Evolutionary conservation across 2,888 invertebrate genomes (phyloP).

Genomic region (Eudemis profundana): DNA sequence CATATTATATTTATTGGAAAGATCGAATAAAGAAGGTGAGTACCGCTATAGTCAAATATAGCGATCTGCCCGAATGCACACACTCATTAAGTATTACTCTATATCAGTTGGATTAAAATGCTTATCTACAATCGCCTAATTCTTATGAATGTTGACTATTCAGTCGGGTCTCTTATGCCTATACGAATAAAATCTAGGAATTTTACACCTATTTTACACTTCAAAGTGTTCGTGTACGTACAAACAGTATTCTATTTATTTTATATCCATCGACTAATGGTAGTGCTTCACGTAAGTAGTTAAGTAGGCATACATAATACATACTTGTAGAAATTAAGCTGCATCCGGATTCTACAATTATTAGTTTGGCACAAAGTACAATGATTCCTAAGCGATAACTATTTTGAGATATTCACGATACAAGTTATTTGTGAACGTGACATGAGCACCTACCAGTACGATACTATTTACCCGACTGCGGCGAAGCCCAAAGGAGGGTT

Average conservation of each 20-base stretch:
- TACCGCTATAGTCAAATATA: conserved; percentile 8
- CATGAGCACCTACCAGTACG: conserved; percentile 7
- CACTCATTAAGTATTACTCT: conserved; percentile 5
- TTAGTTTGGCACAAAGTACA: conserved; percentile 31
- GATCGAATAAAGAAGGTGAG: conserved; percentile 28
- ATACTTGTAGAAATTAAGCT: background rate
- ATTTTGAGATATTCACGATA: conserved; percentile 4
- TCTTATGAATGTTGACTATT: conserved; percentile 83
- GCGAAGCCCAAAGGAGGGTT: no score
- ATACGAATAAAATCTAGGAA: conserved; percentile 53
- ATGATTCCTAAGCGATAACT: conserved; percentile 17
- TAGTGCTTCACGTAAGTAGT: conserved; percentile 23
- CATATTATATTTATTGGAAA: conserved; percentile 38
- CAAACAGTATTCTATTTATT: conserved; percentile 35
- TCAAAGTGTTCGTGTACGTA: conserved; percentile 29
- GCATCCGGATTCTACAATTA: conserved; percentile 18
- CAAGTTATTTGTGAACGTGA: background rate
- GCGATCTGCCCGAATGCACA: background rate
- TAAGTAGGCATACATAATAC: conserved; percentile 16
- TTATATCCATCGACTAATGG: conserved; percentile 18
- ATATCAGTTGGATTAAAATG: conserved; percentile 59
- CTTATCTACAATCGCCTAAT: conserved; percentile 61
- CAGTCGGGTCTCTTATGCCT: conserved; percentile 82
- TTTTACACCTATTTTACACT: conserved; percentile 35
- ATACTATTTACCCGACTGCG: no score